Base-by-base conservation (phyloP, 2,888 invertebrate genomes). In the Dolichomitus sp. region DNA sequence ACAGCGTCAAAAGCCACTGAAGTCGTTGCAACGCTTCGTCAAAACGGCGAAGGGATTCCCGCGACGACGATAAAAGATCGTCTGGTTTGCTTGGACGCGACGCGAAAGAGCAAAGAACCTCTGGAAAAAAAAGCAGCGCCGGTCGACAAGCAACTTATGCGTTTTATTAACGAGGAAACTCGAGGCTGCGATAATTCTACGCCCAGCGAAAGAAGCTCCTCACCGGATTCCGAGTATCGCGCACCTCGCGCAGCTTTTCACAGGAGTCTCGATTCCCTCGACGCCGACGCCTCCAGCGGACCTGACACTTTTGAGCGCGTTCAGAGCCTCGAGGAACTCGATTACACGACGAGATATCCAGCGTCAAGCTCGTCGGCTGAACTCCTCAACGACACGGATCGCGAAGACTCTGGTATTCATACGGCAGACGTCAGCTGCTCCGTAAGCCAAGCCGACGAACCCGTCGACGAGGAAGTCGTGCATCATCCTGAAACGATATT, bases 361-460 rank as follows among this genome's bases (percentile, higher is more conserved):
- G 94, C 94, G 4, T 94, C 95, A 6, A 95, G 95, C 73, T 95
- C 96, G 68, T 95, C 95, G 4, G 94, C 95, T n/a, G 96, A 96
- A 88, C 94, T 96, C 90, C 94, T 96, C 85, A 95, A 95, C 63
- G 94, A 96, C 87, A 96, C 95, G 57, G 97, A 96, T 92, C 95
- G 96, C 52, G 97, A 97, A 93, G 97, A 97, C 90, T 97, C 96
- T 84, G 97, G 97, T 2, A 96, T 97, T 84, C 97, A 97, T 87
- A 96, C 97, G 5, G 97, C 97, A 2, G 96, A 97, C 91, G 97
- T 97, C 75, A 97, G 97, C 23, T 97, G 96, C 88, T 96, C 96
- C 40, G 95, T 96, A 27, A 95, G 95, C 89, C 97, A 97, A 88
- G 96, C 96, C 65, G 97, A 97, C 91, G 97, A 97, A 88, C 95